These are phyloP conservation scores for Laterallus jamaicensis DNA, from an alignment of 2,113 vertebrate species.

Conservation along the genomic window DNA sequence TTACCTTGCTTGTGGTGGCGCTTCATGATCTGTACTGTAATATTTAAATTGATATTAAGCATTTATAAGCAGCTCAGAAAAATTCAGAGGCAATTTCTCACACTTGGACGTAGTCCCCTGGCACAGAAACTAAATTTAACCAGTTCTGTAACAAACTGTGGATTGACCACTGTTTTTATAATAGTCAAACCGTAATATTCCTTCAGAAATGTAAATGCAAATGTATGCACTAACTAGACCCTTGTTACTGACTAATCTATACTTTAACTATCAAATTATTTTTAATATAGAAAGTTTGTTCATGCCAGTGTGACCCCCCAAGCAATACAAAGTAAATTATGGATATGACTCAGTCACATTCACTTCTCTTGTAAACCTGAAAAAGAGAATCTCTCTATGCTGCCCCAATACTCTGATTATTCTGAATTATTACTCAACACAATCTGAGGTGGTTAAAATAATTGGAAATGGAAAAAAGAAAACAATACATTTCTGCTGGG, in stretches of 20 bases:
- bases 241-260: background rate
- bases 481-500: no score
- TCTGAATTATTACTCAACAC: background rate
- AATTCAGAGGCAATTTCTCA: background rate
- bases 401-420: background rate
- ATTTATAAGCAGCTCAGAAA: background rate
- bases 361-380: background rate
- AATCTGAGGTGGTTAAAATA: background rate
- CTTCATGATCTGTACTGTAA: background rate
- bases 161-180: background rate
- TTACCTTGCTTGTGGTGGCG: background rate
- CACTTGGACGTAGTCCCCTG: background rate
- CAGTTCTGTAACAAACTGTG: background rate
- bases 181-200: background rate
- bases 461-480: background rate
- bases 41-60: background rate
- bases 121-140: constrained; percentile 13
- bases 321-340: background rate
- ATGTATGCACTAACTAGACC: background rate
- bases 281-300: background rate
- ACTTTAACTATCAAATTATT: background rate
- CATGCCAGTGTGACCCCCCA: background rate
- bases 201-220: background rate
- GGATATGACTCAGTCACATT: background rate
- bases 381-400: background rate